Base-by-base conservation (phyloP, 2,888 invertebrate genomes). In the Heteropelma amictum region DNA sequence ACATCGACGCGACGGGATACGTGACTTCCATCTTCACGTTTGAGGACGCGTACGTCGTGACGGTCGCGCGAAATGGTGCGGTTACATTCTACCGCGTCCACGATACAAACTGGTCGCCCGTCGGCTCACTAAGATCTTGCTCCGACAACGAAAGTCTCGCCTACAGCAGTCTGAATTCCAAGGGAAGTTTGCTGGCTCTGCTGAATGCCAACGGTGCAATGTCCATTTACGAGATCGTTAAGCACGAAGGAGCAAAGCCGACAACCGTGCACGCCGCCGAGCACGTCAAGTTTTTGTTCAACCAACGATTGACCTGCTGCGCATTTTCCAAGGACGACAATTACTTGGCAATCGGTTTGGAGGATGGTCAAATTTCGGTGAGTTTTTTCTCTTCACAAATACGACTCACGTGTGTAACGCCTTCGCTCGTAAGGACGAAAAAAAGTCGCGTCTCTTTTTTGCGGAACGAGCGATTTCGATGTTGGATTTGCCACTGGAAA, bases 321-420 rank as follows among this genome's bases (percentile, higher is more conserved):
- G 80, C 83, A 56, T 87, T 89, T 90, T 92, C 93, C 0, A 84
- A 89, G 0, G 92, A 93, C 81, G 92, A 92, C 3, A 88, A 90
- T 58, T 90, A 93, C 70, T 88, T 94, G 10, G 94, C 94, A 0
- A 83, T 93, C 81, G 94, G 94, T 0, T 90, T 92, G 17, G 91
- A 92, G 53, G 91, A 90, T 19, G 94, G 94, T 0, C 89, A 91
- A 72, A 92, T 94, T 81, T 90, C 91, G 87, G 94, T 94, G 89
- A 91, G 90, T 83, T 17, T 14, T 26, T 54, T 6, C 8, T 45
- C 14, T 40, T 33, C 7, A 12, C 35, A n/a, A n/a, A n/a, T n/a
- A 19, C n/a, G 10, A n/a, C 14, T 2, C 19, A 45, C 8, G 10
- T 12, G 14, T 6, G 4, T 19, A 21, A 47, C 23, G n/a, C n/a